Evolutionary conservation across 1,140 invertebrate species (phyloP).

Genomic region (Heliconius hewitsoni): DNA sequence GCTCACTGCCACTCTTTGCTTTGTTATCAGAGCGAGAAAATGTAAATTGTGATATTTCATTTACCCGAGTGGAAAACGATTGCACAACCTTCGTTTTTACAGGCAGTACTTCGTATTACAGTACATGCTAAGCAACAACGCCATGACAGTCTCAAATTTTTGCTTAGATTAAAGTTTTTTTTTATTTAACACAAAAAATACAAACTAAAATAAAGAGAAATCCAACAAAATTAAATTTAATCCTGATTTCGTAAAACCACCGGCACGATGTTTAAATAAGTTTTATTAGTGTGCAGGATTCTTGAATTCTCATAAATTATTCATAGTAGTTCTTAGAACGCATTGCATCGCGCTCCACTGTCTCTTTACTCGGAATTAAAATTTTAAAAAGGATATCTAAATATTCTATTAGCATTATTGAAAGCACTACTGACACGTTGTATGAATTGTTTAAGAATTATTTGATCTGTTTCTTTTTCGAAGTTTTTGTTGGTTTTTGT

Average conservation of each 20-base stretch:
- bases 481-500: no score
- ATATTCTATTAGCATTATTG: background rate
- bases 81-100: no score
- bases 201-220: background rate
- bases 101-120: no score
- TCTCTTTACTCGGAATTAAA: constrained; percentile 12
- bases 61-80: no score
- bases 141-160: background rate
- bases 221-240: constrained; percentile 3
- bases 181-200: background rate
- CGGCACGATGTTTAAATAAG: background rate
- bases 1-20: no score
- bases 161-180: background rate
- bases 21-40: no score
- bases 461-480: no score
- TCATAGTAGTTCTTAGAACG: constrained; percentile 12
- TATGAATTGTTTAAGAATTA: background rate
- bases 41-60: no score
- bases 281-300: constrained; percentile 8
- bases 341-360: background rate
- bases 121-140: no score
- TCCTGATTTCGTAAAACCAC: constrained; percentile 6
- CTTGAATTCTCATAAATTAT: constrained; percentile 14
- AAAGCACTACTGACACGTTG: background rate
- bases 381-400: constrained; percentile 15